Evolutionary conservation across 2,113 vertebrate species (phyloP).

Genomic region (Myiozetetes cayanensis): DNA sequence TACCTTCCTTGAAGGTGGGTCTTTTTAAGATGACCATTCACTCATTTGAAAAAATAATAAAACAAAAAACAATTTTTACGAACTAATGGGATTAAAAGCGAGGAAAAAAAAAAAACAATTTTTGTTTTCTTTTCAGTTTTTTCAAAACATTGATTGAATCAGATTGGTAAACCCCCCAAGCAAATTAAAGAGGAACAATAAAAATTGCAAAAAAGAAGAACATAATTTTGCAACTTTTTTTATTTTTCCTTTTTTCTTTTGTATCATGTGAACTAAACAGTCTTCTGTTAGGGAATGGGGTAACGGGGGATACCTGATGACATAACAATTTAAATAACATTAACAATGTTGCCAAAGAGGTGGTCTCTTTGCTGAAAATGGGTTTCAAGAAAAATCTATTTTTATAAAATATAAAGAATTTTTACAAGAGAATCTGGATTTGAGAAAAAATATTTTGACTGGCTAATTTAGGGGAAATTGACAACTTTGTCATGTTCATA

Average conservation of each 20-base stretch:
- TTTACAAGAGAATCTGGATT: slow-evolving; percentile 99
- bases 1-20: slow-evolving; percentile 99
- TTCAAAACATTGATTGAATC: slow-evolving; percentile 81
- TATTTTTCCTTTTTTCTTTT: slow-evolving; percentile 87
- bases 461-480: slow-evolving; percentile 98
- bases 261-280: slow-evolving; percentile 96
- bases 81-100: slow-evolving; percentile 80
- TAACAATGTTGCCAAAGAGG: slow-evolving; percentile 99
- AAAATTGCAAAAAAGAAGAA: slow-evolving; percentile 82
- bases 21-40: slow-evolving; percentile 89
- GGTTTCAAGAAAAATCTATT: slow-evolving; percentile 99
- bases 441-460: slow-evolving; percentile 99
- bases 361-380: slow-evolving; percentile 99
- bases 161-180: slow-evolving; percentile 84
- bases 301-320: slow-evolving; percentile 96
- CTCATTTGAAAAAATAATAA: slow-evolving; percentile 85
- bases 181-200: slow-evolving; percentile 88
- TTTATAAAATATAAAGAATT: slow-evolving; percentile 99
- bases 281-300: slow-evolving; percentile 95
- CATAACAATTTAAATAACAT: slow-evolving; percentile 97
- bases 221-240: slow-evolving; percentile 88
- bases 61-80: slow-evolving; percentile 84
- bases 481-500: slow-evolving; percentile 99
- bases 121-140: slow-evolving; percentile 78
- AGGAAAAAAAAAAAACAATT: slow-evolving; percentile 70